These are phyloP conservation scores for Lipophrys pholis DNA, from an alignment of 2,113 vertebrate species.

Conservation along the genomic window DNA sequence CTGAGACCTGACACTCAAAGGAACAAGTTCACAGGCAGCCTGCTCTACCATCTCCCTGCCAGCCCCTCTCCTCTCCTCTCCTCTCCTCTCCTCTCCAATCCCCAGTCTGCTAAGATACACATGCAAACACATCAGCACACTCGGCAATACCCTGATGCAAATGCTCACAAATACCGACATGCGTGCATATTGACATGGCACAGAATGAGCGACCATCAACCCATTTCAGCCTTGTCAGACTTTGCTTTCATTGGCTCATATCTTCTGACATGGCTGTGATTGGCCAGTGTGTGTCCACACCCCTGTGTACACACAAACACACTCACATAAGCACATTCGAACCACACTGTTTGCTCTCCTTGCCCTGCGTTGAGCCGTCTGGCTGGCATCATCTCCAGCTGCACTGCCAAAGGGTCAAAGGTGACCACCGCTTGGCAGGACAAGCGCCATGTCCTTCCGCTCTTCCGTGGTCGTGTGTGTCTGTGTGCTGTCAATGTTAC, in stretches of 20 bases:
- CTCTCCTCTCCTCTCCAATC: conserved; percentile 46
- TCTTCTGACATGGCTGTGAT: conserved; percentile 53
- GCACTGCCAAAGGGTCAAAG: conserved; percentile 74
- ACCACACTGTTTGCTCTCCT: conserved; percentile 67
- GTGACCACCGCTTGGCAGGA: conserved; percentile 68
- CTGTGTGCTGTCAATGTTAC: conserved; percentile 63
- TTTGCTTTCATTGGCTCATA: conserved; percentile 61
- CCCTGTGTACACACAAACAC: conserved; percentile 49
- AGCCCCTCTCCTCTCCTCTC: conserved; percentile 18
- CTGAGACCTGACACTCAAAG: conserved; percentile 39
- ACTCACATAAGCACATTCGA: conserved; percentile 37
- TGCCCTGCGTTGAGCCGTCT: conserved; percentile 70
- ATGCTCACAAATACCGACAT: conserved; percentile 7
- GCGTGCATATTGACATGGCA: conserved; percentile 31
- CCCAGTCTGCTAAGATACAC: conserved; percentile 40
- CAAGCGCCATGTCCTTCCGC: conserved; percentile 57
- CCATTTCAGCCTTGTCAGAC: conserved; percentile 48
- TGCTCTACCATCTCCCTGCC: conserved; percentile 7
- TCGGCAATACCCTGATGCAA: conserved; percentile 2
- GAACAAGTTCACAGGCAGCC: conserved; percentile 43
- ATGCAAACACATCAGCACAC: neutral
- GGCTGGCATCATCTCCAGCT: conserved; percentile 66
- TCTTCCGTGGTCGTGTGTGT: conserved; percentile 45
- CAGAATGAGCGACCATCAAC: conserved; percentile 52
- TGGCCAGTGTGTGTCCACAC: conserved; percentile 59